These are phyloP conservation scores for Cotesia chilonis DNA, from an alignment of 1,140 invertebrate genomes.

Conservation along the genomic window DNA sequence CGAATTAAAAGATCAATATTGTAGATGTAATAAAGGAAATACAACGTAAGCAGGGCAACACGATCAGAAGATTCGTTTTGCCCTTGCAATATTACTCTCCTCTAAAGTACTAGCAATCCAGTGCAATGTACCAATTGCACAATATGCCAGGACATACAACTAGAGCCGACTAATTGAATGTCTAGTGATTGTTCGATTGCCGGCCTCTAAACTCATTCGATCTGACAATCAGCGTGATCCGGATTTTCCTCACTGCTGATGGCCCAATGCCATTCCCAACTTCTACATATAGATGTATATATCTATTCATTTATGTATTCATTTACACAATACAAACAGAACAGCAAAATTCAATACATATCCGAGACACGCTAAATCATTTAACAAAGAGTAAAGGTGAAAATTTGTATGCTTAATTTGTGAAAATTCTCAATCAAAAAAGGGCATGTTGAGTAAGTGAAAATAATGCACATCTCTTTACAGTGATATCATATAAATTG, in stretches of 20 bases:
- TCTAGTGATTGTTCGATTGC: conserved; percentile 31
- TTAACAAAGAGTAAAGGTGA: too few species aligned
- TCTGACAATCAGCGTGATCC: conserved; percentile 39
- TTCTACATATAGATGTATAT: not conserved
- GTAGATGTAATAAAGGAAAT: too few species aligned
- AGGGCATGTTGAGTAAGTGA: too few species aligned
- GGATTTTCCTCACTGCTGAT: conserved; percentile 37
- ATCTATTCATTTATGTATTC: not conserved
- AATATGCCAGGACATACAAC: conserved; percentile 10
- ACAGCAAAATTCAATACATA: too few species aligned
- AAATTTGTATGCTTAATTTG: too few species aligned
- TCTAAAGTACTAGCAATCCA: not conserved
- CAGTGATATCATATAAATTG: conserved; percentile 9
- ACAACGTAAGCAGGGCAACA: too few species aligned
- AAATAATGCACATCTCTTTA: not conserved
- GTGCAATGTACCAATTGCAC: not conserved
- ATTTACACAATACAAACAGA: too few species aligned
- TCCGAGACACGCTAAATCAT: too few species aligned
- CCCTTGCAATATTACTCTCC: conserved; percentile 25
- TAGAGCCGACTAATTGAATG: conserved; percentile 29
- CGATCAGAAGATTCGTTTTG: conserved; percentile 14
- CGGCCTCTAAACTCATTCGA: conserved; percentile 31
- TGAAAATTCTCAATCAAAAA: too few species aligned
- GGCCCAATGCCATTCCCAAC: not conserved
- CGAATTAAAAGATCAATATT: too few species aligned